Percentiles rank a stretch among this genome's conserved stretches.
These are phyloP conservation scores for Acinonyx jubatus DNA, from an alignment of 2,113 vertebrate species.

Conservation along the genomic window DNA sequence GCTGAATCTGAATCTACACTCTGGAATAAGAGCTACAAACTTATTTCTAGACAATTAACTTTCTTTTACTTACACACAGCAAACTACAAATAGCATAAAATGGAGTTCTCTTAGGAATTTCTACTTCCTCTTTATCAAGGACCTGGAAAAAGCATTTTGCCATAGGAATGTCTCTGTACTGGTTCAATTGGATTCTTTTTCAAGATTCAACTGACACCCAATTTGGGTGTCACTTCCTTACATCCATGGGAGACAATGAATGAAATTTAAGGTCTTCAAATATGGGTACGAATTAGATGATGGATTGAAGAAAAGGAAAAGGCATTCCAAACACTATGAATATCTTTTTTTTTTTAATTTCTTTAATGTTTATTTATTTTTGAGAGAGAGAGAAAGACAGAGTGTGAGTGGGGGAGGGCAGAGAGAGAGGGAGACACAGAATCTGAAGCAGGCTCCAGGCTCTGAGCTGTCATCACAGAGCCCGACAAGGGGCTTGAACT, in stretches of 20 bases:
- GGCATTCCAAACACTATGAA: background rate
- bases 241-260: background rate
- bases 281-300: background rate
- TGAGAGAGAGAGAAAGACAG: no score
- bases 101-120: background rate
- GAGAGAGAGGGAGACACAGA: no score
- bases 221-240: background rate
- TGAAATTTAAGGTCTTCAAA: background rate
- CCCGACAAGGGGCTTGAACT: no score
- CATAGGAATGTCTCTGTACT: background rate
- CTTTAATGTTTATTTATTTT: no score
- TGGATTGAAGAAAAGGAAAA: background rate
- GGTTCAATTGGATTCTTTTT: background rate
- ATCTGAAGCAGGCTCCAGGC: no score
- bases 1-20: background rate
- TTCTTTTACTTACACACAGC: background rate
- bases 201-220: background rate
- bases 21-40: background rate
- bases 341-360: background rate
- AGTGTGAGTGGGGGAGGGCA: no score
- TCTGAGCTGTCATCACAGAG: no score
- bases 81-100: background rate
- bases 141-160: background rate
- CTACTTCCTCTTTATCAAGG: background rate
- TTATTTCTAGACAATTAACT: slow-evolving; percentile 24